These are phyloP conservation scores for Fissipunctia ypsillon DNA, from an alignment of 2,888 invertebrate species.

Conservation along the genomic window DNA sequence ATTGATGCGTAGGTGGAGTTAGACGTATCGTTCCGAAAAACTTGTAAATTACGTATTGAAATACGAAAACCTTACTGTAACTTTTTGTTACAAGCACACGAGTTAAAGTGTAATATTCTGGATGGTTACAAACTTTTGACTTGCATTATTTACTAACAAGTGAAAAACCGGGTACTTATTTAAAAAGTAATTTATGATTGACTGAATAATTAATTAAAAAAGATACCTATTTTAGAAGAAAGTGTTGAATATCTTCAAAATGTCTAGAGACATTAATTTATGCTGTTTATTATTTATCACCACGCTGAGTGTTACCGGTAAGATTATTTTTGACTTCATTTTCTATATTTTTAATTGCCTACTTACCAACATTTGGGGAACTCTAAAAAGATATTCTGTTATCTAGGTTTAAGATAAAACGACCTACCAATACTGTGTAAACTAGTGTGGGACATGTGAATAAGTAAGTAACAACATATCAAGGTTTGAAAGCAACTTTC, in stretches of 20 bases:
- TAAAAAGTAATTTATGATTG: slow-evolving; percentile 30
- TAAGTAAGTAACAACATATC: slow-evolving; percentile 19
- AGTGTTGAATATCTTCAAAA: slow-evolving; percentile 65
- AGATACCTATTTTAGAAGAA: slow-evolving; percentile 29
- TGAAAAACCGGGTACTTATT: slow-evolving; percentile 30
- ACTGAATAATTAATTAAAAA: slow-evolving; percentile 6
- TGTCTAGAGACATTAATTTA: slow-evolving; percentile 76
- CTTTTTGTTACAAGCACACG: slow-evolving; percentile 31
- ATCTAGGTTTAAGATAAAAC: background rate
- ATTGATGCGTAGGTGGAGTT: slow-evolving; percentile 37
- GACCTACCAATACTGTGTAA: background rate
- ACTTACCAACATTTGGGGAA: background rate
- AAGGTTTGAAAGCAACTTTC: slow-evolving; percentile 56
- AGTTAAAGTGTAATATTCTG: slow-evolving; percentile 47
- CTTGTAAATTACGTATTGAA: slow-evolving; percentile 68
- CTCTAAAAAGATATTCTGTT: background rate
- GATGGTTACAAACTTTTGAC: slow-evolving; percentile 11
- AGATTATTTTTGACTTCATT: slow-evolving; percentile 64
- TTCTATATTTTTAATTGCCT: background rate
- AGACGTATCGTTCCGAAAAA: slow-evolving; percentile 64
- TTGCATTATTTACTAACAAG: slow-evolving; percentile 11
- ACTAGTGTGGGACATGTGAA: slow-evolving; percentile 30
- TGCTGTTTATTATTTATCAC: slow-evolving; percentile 75
- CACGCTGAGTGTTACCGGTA: slow-evolving; percentile 76
- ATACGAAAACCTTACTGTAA: slow-evolving; percentile 59